Percentiles rank a stretch among this genome's conserved stretches.
phyloP scores from a whole-genome alignment of 1,140 invertebrate genomes.

The Orussus abietinus region DNA sequence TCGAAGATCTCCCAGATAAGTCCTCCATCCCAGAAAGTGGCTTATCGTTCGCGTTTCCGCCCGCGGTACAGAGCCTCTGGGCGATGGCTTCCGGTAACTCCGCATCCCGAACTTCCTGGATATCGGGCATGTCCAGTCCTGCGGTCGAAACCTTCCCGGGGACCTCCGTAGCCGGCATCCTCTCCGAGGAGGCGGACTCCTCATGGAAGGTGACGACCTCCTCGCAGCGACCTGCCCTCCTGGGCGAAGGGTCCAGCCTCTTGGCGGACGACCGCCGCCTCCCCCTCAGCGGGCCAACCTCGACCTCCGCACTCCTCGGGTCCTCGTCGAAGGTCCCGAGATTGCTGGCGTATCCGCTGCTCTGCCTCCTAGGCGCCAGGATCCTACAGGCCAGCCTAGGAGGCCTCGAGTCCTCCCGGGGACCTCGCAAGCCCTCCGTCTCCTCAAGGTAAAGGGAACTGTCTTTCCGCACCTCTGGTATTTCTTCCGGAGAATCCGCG shows the following conservation, averaged over 20 bases:
- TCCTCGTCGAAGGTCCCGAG: slow-evolving; percentile 44
- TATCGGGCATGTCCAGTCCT: slow-evolving; percentile 33
- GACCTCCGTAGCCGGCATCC: slow-evolving; percentile 38
- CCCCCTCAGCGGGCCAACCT: slow-evolving; percentile 21
- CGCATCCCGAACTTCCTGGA: slow-evolving; percentile 36
- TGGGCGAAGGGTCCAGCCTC: slow-evolving; percentile 14
- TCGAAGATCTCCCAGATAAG: no score
- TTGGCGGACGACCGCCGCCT: slow-evolving; percentile 32
- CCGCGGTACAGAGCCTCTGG: no score
- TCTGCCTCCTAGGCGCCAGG: slow-evolving; percentile 32
- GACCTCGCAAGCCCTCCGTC: slow-evolving; percentile 20
- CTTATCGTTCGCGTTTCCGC: no score
- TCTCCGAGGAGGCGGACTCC: slow-evolving; percentile 19
- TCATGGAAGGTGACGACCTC: no score
- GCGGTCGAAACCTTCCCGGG: slow-evolving; percentile 32
- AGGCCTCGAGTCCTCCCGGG: slow-evolving; percentile 15
- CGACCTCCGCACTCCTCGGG: slow-evolving; percentile 23
- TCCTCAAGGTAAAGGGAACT: slow-evolving; percentile 36
- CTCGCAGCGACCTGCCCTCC: slow-evolving; percentile 6
- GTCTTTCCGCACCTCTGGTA: slow-evolving; percentile 30
- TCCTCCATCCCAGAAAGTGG: no score
- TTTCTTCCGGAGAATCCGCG: slow-evolving; percentile 6
- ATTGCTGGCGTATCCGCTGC: slow-evolving; percentile 42
- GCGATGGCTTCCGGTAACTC: no score
- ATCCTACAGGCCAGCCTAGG: slow-evolving; percentile 15